phyloP scores from a whole-genome alignment of 37 sponge, comb jelly and placozoan genomes.

The Ianthella basta region DNA sequence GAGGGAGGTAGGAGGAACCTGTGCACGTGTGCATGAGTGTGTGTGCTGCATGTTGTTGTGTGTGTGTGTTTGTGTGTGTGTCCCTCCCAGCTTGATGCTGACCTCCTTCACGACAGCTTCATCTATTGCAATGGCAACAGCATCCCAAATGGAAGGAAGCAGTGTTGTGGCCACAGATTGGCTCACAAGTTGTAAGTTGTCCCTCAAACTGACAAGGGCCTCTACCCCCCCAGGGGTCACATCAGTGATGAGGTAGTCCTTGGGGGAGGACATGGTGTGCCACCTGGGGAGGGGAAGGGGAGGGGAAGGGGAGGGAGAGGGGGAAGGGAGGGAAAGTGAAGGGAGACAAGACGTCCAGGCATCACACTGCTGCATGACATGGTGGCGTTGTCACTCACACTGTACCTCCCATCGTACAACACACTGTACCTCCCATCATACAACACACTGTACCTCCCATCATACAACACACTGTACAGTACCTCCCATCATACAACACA shows the following conservation, averaged over 20 bases:
- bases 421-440: too few relatives aligned
- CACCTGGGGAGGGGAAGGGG: constrained; percentile 24
- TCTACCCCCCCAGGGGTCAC: constrained; percentile 31
- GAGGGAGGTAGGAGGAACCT: background rate
- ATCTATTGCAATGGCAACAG: constrained; percentile 13
- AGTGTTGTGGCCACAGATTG: constrained; percentile 31
- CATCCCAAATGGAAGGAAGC: background rate
- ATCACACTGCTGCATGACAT: background rate
- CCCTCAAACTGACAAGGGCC: constrained; percentile 30
- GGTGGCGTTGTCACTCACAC: background rate
- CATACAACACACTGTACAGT: too few relatives aligned
- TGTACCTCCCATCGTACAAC: too few relatives aligned
- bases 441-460: too few relatives aligned
- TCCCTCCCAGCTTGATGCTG: background rate
- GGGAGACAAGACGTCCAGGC: background rate
- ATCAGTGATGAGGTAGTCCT: constrained; percentile 5
- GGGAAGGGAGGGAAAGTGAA: constrained; percentile 55
- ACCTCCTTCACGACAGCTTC: constrained; percentile 30
- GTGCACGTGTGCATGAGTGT: background rate
- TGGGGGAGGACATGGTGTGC: constrained; percentile 40
- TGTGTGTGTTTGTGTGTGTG: too few relatives aligned
- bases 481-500: too few relatives aligned
- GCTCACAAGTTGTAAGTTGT: constrained; percentile 38
- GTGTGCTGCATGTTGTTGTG: too few relatives aligned
- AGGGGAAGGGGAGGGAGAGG: constrained; percentile 10